Evolutionary conservation across 1,140 invertebrate genomes (phyloP), one percentile per base, ranked within the genome.

Genomic region (Drosophila albomicans): DNA sequence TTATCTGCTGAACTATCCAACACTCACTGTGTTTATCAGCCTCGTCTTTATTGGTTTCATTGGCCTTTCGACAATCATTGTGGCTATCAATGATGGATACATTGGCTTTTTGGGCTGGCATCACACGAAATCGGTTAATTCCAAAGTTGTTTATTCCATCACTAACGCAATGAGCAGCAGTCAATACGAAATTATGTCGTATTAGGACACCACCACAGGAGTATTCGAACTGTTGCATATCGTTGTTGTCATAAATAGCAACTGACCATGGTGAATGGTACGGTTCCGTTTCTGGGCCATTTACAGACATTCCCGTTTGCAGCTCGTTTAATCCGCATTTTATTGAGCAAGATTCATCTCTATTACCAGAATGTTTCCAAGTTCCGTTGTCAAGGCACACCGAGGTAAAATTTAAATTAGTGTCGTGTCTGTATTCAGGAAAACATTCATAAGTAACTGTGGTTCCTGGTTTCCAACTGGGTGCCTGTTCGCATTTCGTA

Each of bases 151-250:
- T 3, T 0, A 2, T 1, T 5, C 3, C 15, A 0, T n/a, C 3
- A 0, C 5, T n/a, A 67, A 71, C 38, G 20, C 76, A 78, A 61
- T 78, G 73, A 4, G 54, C 76, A 1, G 65, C 61, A 7, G 76
- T 78, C 8, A 78, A 2, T 4, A 71, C 56, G 0, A 66, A 3
- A 20, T 78, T 61, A 1, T 32, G n/a, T 0, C 10, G 41, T 5
- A 75, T 38, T 6, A 75, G n/a, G n/a, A 13, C 30, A 3, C 76
- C 76, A 7, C 1, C 8, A 48, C 76, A 76, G 11, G 0, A 1
- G 15, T 43, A 16, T 2, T 4, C 8, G 11, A n/a, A 65, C 4
- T 5, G 0, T 1, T 0, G 1, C 0, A 2, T 2, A 0, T 11
- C 0, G 6, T 54, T 8, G 0, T n/a, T 1, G 0, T 11, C 11